Base-by-base conservation (phyloP, 2,888 invertebrate species). In the Notodonta ziczac region DNA sequence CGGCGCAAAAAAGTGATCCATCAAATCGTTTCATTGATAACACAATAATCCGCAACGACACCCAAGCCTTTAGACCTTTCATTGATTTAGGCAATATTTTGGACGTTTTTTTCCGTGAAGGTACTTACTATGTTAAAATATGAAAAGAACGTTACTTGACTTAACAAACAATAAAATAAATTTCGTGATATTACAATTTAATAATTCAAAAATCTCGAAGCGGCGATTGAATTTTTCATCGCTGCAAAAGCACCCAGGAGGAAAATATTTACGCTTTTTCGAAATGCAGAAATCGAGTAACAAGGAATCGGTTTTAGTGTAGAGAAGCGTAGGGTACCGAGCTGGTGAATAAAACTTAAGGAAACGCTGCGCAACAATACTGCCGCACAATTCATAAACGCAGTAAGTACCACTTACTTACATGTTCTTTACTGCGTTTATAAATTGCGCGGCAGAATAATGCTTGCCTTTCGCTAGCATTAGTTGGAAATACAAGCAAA, bases 201-300 rank as follows among this genome's bases (percentile, higher is more conserved):
- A 86, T 85, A 84, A 87, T 89, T 84, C 82, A 81, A 82, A 24
- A 83, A 82, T 83, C 76, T 82, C 79, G 81, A 83, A 86, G 72
- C 82, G 82, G 77, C 86, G 78, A 86, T 87, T 87, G 86, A 90
- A 90, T 91, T 86, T 85, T 86, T 87, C 86, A 85, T 85, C 77
- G 82, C 80, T 84, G 84, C 81, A 86, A 88, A 90, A 88, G 90
- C 89, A 87, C 85, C 87, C 89, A 86, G 81, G 90, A 88, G 90
- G 84, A 92, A 93, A 93, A 92, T 92, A 92, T 93, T 93, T 91
- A 91, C 90, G 89, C 89, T 91, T 91, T 91, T 91, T 90, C 87
- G 88, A 90, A 93, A 92, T 91, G 91, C 91, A 91, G 90, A 92
- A 91, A 93, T 93, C 91, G 90, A 90, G 91, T 90, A 89, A 93